These are phyloP conservation scores for Boloria selene DNA, from an alignment of 2,888 invertebrate species.

Conservation along the genomic window DNA sequence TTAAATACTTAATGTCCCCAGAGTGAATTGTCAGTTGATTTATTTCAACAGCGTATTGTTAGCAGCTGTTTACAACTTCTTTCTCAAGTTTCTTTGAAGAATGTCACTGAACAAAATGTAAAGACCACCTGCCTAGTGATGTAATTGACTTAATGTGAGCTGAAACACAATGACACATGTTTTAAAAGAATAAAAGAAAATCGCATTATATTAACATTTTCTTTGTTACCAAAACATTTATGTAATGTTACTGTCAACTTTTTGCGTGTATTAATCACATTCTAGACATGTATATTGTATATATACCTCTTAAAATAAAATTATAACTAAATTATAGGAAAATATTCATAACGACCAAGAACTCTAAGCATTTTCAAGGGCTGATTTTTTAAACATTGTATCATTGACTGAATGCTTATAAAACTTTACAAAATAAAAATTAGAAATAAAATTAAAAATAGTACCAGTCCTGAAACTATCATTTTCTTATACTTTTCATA, in stretches of 20 bases:
- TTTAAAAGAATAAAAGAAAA: constrained; percentile 11
- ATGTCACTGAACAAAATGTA: constrained; percentile 36
- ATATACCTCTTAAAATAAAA: not conserved
- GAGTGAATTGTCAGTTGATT: constrained; percentile 45
- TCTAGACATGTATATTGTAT: not conserved
- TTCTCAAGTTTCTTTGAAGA: constrained; percentile 39
- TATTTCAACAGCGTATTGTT: constrained; percentile 56
- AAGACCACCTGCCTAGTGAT: constrained; percentile 57
- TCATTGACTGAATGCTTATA: no score
- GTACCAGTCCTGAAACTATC: no score
- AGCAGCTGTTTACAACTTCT: constrained; percentile 57
- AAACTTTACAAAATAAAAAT: no score
- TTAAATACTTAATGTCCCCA: constrained; percentile 4
- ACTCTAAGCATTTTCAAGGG: no score
- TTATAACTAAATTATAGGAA: no score
- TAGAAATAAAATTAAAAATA: no score
- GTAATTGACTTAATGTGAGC: constrained; percentile 42
- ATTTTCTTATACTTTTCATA: no score
- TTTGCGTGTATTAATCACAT: not conserved
- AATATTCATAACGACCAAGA: no score
- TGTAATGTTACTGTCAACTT: not conserved
- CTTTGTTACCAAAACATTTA: constrained; percentile 1
- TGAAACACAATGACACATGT: constrained; percentile 14
- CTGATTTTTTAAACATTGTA: no score
- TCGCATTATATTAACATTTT: constrained; percentile 14